Conservation (phyloP, 2,888 invertebrate species). For the Drosophila peninsularis region DNA sequence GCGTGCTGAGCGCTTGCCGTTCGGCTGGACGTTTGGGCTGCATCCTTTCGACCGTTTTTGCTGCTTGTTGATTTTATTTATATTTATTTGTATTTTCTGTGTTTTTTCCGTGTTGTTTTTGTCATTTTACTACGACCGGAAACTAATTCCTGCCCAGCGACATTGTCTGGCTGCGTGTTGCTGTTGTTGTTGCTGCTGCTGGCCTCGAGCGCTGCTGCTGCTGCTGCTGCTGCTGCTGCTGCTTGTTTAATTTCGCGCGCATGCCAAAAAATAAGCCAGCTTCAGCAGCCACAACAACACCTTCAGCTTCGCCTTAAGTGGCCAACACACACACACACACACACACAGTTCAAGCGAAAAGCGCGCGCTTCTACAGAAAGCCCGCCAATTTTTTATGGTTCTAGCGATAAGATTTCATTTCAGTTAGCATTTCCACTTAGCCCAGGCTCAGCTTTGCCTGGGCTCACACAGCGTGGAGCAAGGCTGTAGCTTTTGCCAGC, state of each 20-base stretch:
- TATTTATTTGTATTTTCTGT: constrained; percentile 8
- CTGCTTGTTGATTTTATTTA: constrained; percentile 46
- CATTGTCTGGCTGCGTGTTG: constrained; percentile 46
- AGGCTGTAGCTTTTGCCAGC: neutral
- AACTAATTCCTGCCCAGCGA: constrained; percentile 78
- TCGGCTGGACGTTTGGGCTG: constrained; percentile 33
- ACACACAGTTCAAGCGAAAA: constrained; percentile 62
- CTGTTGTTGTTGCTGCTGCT: constrained; percentile 19
- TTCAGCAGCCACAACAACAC: constrained; percentile 24
- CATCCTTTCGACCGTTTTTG: constrained; percentile 72
- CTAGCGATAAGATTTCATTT: constrained; percentile 71
- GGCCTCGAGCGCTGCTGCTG: constrained; percentile 27
- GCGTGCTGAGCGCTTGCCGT: constrained; percentile 69
- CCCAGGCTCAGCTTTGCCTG: neutral
- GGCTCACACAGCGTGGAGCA: neutral
- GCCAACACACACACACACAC: constrained; percentile 27
- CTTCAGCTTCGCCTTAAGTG: constrained; percentile 45
- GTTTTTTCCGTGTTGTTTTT: constrained; percentile 53
- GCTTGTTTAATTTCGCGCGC: constrained; percentile 69
- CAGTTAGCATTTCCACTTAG: constrained; percentile 31
- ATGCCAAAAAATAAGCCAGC: constrained; percentile 74
- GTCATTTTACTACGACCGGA: constrained; percentile 81
- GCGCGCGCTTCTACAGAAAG: constrained; percentile 70
- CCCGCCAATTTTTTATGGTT: constrained; percentile 76
- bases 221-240: constrained; percentile 28